Percentiles rank a stretch among this genome's conserved stretches.
Evolutionary conservation across 2,797 vertebrate species (phyloP).

Genomic region (Ptychobarbus kaznakovi): DNA sequence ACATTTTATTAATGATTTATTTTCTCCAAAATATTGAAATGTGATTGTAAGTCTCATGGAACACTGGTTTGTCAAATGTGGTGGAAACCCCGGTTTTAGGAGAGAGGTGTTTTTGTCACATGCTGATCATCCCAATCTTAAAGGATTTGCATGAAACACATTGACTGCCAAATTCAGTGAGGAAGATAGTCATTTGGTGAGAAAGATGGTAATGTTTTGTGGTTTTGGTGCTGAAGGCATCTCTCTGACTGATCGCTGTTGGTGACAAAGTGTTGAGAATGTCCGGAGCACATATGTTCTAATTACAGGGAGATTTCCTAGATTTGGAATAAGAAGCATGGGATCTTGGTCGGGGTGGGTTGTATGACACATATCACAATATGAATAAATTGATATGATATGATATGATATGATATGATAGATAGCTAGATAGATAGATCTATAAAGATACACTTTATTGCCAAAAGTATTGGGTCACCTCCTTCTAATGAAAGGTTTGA

Average conservation of each 20-base stretch:
- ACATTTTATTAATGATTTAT: background rate
- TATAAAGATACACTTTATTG: too few relatives aligned
- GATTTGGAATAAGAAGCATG: conserved; percentile 10
- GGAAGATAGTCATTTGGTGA: background rate
- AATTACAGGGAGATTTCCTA: background rate
- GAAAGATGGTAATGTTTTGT: conserved; percentile 15
- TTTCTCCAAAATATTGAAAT: background rate
- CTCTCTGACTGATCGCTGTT: background rate
- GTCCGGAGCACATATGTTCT: conserved; percentile 22
- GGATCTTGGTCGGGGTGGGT: background rate
- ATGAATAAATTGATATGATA: background rate
- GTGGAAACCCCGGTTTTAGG: conserved; percentile 2
- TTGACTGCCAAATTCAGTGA: background rate
- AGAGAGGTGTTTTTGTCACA: conserved; percentile 11
- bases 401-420: too few relatives aligned
- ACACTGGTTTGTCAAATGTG: background rate
- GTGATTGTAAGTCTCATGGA: background rate
- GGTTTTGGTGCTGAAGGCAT: conserved; percentile 19
- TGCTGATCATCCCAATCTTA: background rate
- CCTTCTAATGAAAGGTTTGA: too few relatives aligned
- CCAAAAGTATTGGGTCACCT: too few relatives aligned
- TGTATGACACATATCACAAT: background rate
- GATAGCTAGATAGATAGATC: background rate
- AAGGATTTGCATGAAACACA: background rate
- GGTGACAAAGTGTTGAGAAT: conserved; percentile 22